Evolutionary conservation across 2,888 invertebrate species (phyloP), one percentile per base, ranked within the genome.

Genomic region (Ormyrus rosae): DNA sequence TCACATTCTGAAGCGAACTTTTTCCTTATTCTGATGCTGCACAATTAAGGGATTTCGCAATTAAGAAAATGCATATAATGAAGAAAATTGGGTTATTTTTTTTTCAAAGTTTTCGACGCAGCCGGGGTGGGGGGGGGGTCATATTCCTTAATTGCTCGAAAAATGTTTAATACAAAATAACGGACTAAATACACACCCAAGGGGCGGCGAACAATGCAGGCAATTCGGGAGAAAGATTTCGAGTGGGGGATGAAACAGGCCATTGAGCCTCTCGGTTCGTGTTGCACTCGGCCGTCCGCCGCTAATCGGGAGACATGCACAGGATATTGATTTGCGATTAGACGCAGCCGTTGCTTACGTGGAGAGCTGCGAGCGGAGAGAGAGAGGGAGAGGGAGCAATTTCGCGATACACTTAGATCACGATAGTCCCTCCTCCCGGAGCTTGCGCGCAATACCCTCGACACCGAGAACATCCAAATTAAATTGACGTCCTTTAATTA

Each of bases 281-380:
- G 56, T 77, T 45, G 55, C 51, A n/a, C 56, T 51, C 55, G 64
- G 60, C 48, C 67, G 50, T 77, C 69, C 53, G 58, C 13, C 19
- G 34, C 60, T 81, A 80, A 76, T 83, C 77, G 72, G 63, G 70
- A 77, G 73, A 78, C 78, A 81, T 68, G 80, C 72, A 72, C 69
- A 56, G 68, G 56, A 70, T 83, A 83, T 83, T 76, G 83, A 83
- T 86, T 84, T 83, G 84, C 84, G 84, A 86, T 86, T 85, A 85
- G 84, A 82, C 83, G 77, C 86, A 85, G 85, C 84, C 83, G 85
- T 74, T 83, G 83, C 81, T 82, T 84, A 84, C 81, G 45, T 50
- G 19, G 53, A 80, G 82, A 82, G 34, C 34, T 34, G 34, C 34
- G 34, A 34, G 34, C 34, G 34, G 34, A 34, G 34, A 34, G 34